These are phyloP conservation scores for Drosophila pseudoananassae DNA, from an alignment of 1,140 invertebrate species.

Conservation along the genomic window DNA sequence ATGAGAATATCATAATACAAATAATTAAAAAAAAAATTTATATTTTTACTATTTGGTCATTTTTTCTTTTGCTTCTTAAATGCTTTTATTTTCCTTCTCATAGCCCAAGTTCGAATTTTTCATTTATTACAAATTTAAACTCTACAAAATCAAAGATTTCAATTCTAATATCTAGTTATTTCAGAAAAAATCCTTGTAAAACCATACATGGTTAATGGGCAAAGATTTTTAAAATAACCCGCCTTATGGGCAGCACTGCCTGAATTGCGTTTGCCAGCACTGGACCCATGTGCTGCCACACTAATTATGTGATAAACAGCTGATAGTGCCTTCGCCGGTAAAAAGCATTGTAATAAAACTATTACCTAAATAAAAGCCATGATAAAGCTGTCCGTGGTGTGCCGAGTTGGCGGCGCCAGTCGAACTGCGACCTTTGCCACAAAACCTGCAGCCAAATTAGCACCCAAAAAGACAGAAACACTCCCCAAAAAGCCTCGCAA, in stretches of 20 bases:
- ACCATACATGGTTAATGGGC: too few species aligned
- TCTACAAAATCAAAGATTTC: too few species aligned
- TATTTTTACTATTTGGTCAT: too few species aligned
- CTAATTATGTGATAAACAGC: not conserved
- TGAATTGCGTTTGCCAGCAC: not conserved
- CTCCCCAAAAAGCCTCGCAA: not conserved
- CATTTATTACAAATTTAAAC: too few species aligned
- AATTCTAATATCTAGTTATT: too few species aligned
- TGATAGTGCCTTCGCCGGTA: not conserved
- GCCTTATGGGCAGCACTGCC: not conserved
- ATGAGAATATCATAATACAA: too few species aligned
- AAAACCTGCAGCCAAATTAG: not conserved
- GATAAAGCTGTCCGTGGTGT: not conserved
- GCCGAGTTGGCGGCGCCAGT: not conserved
- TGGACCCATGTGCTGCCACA: not conserved
- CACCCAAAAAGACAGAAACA: not conserved
- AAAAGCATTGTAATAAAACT: not conserved
- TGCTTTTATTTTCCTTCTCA: too few species aligned
- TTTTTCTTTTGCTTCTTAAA: too few species aligned
- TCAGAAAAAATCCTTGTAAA: too few species aligned
- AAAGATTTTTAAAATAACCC: constrained; percentile 27
- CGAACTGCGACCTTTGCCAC: not conserved
- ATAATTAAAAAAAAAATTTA: too few species aligned
- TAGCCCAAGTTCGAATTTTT: not conserved
- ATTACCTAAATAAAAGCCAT: not conserved